Base-by-base conservation (phyloP, 2,888 invertebrate species). In the Drosophila vallismaia region DNA sequence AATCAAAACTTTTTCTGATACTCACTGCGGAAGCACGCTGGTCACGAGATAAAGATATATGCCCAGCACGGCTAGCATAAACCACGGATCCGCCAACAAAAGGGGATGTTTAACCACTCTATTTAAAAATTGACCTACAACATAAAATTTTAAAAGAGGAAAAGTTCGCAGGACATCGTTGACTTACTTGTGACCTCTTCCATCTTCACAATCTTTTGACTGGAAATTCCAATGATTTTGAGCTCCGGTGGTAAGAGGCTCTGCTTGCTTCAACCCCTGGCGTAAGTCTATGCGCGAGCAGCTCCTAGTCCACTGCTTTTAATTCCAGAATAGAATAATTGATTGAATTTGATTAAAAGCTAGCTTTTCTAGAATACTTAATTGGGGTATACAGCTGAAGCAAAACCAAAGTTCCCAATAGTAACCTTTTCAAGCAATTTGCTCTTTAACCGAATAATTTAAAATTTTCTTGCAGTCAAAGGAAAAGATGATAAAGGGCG, bases 401-500 rank as follows among this genome's bases (percentile, higher is more conserved):
- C 28, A 33, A 45, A 26, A n/a, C 12, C n/a, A 36, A 36, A 36
- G 36, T 36, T 36, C 36, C 5, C n/a, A 5, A n/a, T n/a, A 4
- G 1, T 36, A n/a, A n/a, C 36, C 36, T 2, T n/a, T 36, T 5
- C 36, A n/a, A 36, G 1, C 36, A n/a, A n/a, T 5, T 5, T 36
- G 36, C n/a, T n/a, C n/a, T 36, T 36, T 36, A 36, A n/a, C 36
- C 36, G 36, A 36, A 36, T 36, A 36, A n/a, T 12, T 36, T n/a
- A 0, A 12, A 45, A 7, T 28, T 29, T 49, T 62, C 71, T 94
- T 94, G 19, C 93, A 99, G 98, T 98, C 98, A 9, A 98, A 98
- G 92, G 99, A 99, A 91, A 99, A 99, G 92, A 99, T 99, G 99
- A 97, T 98, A 92, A 95, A 98, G 72, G 99, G 99, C 10, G 98